Conservation (phyloP, 2,113 vertebrate species). For the Rhinichthys klamathensis region DNA sequence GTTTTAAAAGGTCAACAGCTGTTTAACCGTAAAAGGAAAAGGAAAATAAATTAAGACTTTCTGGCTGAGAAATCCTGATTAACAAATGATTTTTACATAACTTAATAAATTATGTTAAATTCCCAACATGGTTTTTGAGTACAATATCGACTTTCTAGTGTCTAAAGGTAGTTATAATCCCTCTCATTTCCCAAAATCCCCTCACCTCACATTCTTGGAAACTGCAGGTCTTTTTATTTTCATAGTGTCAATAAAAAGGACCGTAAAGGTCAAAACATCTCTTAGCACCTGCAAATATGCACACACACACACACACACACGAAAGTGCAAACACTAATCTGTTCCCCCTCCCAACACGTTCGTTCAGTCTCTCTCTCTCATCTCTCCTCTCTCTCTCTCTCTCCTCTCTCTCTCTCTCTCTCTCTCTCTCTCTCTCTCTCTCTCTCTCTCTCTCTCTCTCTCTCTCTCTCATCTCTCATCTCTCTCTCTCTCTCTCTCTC, state of each 20-base stretch:
- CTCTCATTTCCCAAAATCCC: not conserved
- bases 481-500: no score
- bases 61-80: not conserved
- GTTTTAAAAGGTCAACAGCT: not conserved
- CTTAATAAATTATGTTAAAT: not conserved
- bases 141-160: not conserved
- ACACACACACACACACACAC: slow-evolving; percentile 15
- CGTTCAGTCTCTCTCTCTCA: not conserved
- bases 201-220: not conserved
- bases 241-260: not conserved
- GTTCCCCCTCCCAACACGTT: not conserved
- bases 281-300: not conserved
- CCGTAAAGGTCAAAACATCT: not conserved
- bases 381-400: no score
- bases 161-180: no score
- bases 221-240: not conserved
- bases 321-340: not conserved
- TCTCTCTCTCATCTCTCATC: no score
- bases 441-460: no score
- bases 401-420: no score
- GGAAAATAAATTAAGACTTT: not conserved
- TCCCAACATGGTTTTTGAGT: not conserved
- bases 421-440: no score
- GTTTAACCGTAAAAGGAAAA: not conserved
- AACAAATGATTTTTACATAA: not conserved